Conservation (phyloP, 2,113 vertebrate genomes). For the Atractosteus spatula region DNA sequence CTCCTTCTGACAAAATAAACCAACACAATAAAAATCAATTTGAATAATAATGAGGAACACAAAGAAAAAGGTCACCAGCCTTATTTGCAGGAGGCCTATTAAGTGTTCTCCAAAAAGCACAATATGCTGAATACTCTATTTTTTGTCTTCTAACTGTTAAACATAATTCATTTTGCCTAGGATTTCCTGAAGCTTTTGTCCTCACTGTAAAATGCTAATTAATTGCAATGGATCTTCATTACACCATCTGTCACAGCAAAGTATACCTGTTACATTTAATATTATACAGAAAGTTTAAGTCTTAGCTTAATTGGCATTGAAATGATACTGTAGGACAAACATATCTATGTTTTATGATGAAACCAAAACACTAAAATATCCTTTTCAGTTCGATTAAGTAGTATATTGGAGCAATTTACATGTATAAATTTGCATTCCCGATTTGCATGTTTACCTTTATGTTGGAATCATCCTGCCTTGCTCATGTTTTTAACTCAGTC, state of each 20-base stretch:
- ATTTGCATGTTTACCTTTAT: too few species aligned
- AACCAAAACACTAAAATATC: too few species aligned
- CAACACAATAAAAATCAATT: too few species aligned
- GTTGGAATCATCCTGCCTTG: too few species aligned
- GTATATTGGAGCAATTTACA: too few species aligned
- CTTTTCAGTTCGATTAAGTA: too few species aligned
- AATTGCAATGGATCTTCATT: conserved; percentile 1
- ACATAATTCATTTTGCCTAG: neutral
- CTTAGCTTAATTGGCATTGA: conserved; percentile 5
- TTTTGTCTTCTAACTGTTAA: neutral
- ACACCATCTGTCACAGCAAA: conserved; percentile 7
- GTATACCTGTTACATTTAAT: neutral
- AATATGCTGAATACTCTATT: neutral
- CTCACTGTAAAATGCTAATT: conserved; percentile 1
- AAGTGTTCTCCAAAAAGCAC: neutral
- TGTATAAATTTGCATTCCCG: too few species aligned
- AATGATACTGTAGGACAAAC: neutral
- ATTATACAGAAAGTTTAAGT: neutral
- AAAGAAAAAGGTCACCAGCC: neutral
- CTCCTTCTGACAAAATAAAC: too few species aligned
- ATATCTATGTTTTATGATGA: too few species aligned
- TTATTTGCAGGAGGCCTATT: neutral
- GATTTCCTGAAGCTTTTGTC: neutral
- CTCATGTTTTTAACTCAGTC: too few species aligned
- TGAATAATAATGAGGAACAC: too few species aligned